Evolutionary conservation across 2,888 invertebrate genomes (phyloP).

Genomic region (Sinotaia quadrata): DNA sequence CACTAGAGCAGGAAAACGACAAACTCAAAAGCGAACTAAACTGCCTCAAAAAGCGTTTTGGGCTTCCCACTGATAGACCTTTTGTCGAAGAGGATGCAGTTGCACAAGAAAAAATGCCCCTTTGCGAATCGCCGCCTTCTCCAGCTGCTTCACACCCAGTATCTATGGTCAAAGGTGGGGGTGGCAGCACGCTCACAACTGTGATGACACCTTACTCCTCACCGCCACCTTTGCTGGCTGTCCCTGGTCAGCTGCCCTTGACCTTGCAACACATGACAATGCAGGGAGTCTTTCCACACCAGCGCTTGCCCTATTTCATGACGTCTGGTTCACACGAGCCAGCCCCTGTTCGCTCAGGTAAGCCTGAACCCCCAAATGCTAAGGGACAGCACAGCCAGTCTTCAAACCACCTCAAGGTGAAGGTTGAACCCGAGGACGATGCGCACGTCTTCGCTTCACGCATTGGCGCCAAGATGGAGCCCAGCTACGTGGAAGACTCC

Average conservation of each 20-base stretch:
- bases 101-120: not conserved
- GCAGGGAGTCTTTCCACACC: conserved; percentile 12
- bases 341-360: conserved; percentile 3
- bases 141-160: not conserved
- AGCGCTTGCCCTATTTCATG: conserved; percentile 28
- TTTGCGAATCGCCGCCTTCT: conserved; percentile 5
- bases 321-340: conserved; percentile 4
- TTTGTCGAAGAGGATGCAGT: conserved; percentile 11
- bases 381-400: not conserved
- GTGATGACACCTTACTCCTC: conserved; percentile 30
- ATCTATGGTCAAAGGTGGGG: not conserved
- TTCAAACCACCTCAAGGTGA: conserved; percentile 1
- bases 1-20: conserved; percentile 95
- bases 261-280: conserved; percentile 21
- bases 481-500: conserved; percentile 1
- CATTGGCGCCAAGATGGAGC: not conserved
- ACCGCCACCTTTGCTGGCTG: conserved; percentile 40
- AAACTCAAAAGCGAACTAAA: conserved; percentile 92
- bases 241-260: conserved; percentile 33
- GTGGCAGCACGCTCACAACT: not conserved
- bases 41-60: conserved; percentile 87
- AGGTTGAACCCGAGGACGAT: conserved; percentile 22
- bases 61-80: conserved; percentile 55
- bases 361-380: not conserved
- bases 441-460: not conserved